A percentile compares a stretch with the other conserved stretches of the same genome.
phyloP scores from a whole-genome alignment of 2,113 vertebrate genomes.

The Hystrix cristata region DNA sequence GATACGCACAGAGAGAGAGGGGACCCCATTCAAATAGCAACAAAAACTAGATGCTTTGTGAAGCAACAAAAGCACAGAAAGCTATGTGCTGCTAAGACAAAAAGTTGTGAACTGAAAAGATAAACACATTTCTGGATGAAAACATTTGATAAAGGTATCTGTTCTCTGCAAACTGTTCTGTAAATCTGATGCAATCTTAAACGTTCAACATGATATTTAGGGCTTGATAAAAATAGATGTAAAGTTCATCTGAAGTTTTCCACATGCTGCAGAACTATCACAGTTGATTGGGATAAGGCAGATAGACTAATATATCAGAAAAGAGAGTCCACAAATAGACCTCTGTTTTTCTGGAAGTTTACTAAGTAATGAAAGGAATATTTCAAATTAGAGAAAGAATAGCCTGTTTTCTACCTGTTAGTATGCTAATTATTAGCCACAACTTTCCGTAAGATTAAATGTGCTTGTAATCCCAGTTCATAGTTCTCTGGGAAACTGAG shows the following conservation, averaged over 20 bases:
- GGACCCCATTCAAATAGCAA: neutral
- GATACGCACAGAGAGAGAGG: too few relatives aligned
- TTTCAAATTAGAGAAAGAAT: neutral
- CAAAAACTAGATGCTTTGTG: neutral
- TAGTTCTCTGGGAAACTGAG: neutral
- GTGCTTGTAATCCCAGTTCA: neutral
- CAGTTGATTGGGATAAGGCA: conserved; percentile 6
- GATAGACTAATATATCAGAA: neutral
- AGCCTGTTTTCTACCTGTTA: neutral
- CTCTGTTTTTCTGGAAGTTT: neutral
- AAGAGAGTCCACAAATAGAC: conserved; percentile 3
- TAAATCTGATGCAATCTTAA: conserved; percentile 10
- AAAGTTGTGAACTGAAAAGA: neutral
- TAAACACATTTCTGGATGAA: neutral
- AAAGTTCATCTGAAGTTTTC: conserved; percentile 58
- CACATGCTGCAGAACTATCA: conserved; percentile 31
- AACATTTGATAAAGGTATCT: neutral
- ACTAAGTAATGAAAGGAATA: neutral
- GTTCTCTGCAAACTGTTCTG: conserved; percentile 28
- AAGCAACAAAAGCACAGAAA: conserved; percentile 40
- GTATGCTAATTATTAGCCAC: neutral
- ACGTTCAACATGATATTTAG: conserved; percentile 11
- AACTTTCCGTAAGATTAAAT: neutral
- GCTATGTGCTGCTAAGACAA: neutral
- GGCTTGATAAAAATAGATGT: conserved; percentile 55